A percentile compares a stretch with the other conserved stretches of the same genome.
These are phyloP conservation scores for Lissonota sp. DNA, from an alignment of 2,888 invertebrate species.

Conservation along the genomic window DNA sequence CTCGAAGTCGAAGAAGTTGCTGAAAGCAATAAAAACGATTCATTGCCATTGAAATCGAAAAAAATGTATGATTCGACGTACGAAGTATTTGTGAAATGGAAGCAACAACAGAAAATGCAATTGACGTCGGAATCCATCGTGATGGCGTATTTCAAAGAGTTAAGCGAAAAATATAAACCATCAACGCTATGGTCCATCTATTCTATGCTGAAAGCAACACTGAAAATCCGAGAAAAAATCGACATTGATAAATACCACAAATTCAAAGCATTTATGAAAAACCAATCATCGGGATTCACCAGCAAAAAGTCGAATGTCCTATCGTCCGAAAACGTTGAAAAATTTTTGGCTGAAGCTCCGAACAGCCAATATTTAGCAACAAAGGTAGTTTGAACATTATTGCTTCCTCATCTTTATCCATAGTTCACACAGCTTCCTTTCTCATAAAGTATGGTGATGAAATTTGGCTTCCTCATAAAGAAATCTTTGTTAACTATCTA, in stretches of 20 bases:
- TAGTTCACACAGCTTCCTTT: too few species aligned
- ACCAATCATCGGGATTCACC: too few species aligned
- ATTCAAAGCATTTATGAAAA: too few species aligned
- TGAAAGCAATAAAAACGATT: background rate
- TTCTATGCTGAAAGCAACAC: too few species aligned
- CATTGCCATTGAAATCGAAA: slow-evolving; percentile 1
- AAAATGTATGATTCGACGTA: background rate
- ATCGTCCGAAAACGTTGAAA: too few species aligned
- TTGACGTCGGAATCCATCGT: background rate
- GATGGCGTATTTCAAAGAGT: background rate
- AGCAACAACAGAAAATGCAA: background rate
- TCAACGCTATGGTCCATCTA: background rate
- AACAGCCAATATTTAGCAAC: background rate
- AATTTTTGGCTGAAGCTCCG: too few species aligned
- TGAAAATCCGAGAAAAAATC: too few species aligned
- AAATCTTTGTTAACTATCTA: too few species aligned
- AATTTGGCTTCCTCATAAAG: too few species aligned
- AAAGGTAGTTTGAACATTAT: background rate
- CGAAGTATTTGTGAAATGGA: background rate
- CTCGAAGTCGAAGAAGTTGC: background rate
- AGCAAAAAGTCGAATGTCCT: too few species aligned
- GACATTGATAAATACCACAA: background rate
- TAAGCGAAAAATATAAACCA: background rate
- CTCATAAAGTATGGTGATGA: too few species aligned
- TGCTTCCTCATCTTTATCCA: too few species aligned